Base-by-base conservation (phyloP, 2,797 vertebrate species). In the Apogon talboti region DNA sequence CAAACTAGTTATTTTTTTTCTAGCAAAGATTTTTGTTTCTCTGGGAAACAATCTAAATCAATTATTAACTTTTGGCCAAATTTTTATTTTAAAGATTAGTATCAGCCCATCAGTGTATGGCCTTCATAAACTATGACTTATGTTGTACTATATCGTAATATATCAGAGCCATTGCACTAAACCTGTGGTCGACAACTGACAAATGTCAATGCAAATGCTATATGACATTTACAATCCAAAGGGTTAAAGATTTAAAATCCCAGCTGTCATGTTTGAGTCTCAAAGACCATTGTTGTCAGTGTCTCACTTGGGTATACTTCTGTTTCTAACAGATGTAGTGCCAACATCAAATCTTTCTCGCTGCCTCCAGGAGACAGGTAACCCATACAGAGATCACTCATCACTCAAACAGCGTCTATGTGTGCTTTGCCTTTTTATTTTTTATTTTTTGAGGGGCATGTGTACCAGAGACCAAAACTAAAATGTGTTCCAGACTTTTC, bases 371-470 rank as follows among this genome's bases (percentile, higher is more conserved):
- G 68, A 80, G 66, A 85, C 65, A 76, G 52, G 44, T 44, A 66
- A 72, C 55, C 21, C 69, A 52, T 58, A 69, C 74, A 59, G 66
- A 74, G 46, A 88, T 86, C 70, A 79, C 76, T 76, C 71, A 65
- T 77, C 64, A 49, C 52, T 79, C 78, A 74, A 51, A 78, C 37
- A 49, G 13, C 13, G 37, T 67, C 55, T 81, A 7, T 28, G 48
- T 64, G 53, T 47, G n/a, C n/a, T 43, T 43, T n/a, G 8, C 2
- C 6, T 28, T 28, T 28, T 28, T 14, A 43, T 35, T 10, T 9
- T 35, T 8, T 1, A 9, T 35, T 35, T 35, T 35, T 35, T 35
- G 7, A 35, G 33, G 33, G 9, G 15, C 16, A 49, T 60, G 42
- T 55, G 54, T 68, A 67, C 28, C 41, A 16, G 45, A 52, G 42